Base-by-base conservation (phyloP, 2,113 vertebrate species). In the Pelecanoides urinatrix region DNA sequence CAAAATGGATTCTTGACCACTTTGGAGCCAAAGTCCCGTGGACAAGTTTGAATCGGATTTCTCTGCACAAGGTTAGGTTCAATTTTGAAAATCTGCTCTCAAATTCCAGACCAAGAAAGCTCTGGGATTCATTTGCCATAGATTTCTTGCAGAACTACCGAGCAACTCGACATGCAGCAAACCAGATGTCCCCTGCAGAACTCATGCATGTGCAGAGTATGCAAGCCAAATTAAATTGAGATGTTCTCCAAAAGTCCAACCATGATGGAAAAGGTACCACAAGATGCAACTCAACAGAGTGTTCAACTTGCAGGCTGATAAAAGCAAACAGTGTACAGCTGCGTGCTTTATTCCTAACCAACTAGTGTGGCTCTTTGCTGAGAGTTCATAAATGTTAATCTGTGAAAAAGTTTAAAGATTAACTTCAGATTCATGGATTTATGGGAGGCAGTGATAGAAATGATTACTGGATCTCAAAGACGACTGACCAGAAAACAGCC, bases 51-150 rank as follows among this genome's bases (percentile, higher is more conserved):
- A 90, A 53, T 19, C 45, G 11, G 42, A 18, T 50, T 68, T 81
- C 36, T 34, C 89, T 45, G 44, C 0, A 0, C 36, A 36, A 62
- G 71, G 70, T 38, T 23, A 77, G 30, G 55, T 53, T 79, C 34
- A 29, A 0, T 50, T 90, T 83, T 73, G 42, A 90, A 86, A 92
- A 90, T 36, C 52, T 38, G 4, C 30, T 82, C 53, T 45, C 58
- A 42, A 17, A 36, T 66, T 76, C 81, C 30, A 76, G 45, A 72
- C 27, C 58, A 83, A 66, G 71, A 90, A 88, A 92, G 53, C 42
- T 90, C 92, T 96, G 94, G 81, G 52, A 86, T 86, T 90, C 74
- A 94, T 96, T 96, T 94, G 36, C 58, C 70, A 42, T 52, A 71
- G 73, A 85, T 84, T 72, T 79, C 49, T 80, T 86, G 91, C 55